Conservation (phyloP, 2,113 vertebrate species). For the Salvelinus alpinus region DNA sequence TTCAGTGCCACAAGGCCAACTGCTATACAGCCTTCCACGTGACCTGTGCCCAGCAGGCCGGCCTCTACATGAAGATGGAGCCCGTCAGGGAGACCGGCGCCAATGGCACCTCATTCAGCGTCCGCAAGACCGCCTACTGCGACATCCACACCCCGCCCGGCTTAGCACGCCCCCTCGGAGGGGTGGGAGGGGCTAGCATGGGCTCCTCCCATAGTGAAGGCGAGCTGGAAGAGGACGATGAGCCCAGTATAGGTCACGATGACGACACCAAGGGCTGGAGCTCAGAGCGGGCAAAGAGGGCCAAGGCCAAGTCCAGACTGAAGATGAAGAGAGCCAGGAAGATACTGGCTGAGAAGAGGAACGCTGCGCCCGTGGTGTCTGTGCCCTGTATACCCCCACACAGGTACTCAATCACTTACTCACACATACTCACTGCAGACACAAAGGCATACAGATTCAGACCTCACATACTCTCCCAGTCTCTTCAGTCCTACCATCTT, state of each 20-base stretch:
- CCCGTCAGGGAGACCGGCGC: conserved; percentile 94
- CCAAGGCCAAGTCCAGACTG: conserved; percentile 95
- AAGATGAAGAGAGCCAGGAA: conserved; percentile 98
- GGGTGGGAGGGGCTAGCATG: conserved; percentile 69
- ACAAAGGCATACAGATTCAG: neutral
- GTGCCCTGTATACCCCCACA: conserved; percentile 97
- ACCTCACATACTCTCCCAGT: neutral
- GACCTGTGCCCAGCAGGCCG: conserved; percentile 97
- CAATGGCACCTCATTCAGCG: conserved; percentile 95
- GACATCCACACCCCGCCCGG: conserved; percentile 96
- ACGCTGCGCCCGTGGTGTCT: conserved; percentile 92
- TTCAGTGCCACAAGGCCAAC: conserved; percentile 99
- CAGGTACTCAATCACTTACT: conserved; percentile 70
- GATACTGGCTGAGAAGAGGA: conserved; percentile 95
- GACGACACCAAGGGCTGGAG: conserved; percentile 96
- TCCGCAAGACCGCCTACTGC: conserved; percentile 97
- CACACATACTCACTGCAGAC: neutral
- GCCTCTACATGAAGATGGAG: conserved; percentile 99
- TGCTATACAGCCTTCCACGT: conserved; percentile 99
- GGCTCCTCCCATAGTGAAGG: conserved; percentile 91
- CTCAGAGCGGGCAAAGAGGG: conserved; percentile 94
- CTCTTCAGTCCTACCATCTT: neutral
- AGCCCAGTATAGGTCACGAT: conserved; percentile 87
- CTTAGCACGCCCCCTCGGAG: conserved; percentile 77
- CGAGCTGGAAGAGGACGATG: conserved; percentile 92